Evolutionary conservation across 2,888 invertebrate genomes (phyloP).

Genomic region (Catocala nupta): DNA sequence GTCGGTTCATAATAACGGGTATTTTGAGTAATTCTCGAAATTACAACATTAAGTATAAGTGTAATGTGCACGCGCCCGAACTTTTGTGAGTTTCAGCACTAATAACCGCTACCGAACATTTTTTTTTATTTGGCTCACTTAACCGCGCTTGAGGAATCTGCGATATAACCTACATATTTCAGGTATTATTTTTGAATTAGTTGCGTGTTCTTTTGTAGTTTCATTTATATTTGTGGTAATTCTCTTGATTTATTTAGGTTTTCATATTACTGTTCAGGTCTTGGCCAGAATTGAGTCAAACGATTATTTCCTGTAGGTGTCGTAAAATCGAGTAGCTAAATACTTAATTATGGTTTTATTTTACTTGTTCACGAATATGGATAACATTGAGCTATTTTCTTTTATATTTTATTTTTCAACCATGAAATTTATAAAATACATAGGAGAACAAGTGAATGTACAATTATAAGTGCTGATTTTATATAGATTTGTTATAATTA

Average conservation of each 20-base stretch:
- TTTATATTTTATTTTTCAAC: neutral
- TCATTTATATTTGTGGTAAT: slow-evolving; percentile 12
- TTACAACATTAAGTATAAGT: slow-evolving; percentile 42
- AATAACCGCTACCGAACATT: slow-evolving; percentile 32
- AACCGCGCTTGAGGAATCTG: slow-evolving; percentile 3
- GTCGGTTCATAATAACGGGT: slow-evolving; percentile 44
- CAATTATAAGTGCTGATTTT: no score
- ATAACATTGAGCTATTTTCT: neutral
- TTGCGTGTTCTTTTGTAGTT: slow-evolving; percentile 32
- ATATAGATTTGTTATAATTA: no score
- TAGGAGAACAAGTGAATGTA: no score
- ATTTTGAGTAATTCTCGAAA: slow-evolving; percentile 50
- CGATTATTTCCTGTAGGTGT: neutral
- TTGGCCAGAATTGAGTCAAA: neutral
- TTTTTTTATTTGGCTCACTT: slow-evolving; percentile 10
- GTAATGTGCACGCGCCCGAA: slow-evolving; percentile 39
- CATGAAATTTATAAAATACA: no score
- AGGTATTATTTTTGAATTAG: slow-evolving; percentile 3
- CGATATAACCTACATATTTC: slow-evolving; percentile 14
- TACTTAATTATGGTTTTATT: neutral
- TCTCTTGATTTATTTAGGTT: neutral
- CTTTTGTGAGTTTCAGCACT: slow-evolving; percentile 39
- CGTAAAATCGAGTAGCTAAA: neutral
- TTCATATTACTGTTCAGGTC: neutral
- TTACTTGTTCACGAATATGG: neutral